Conservation (phyloP, 2,888 invertebrate species). For the Phalangium opilio region DNA sequence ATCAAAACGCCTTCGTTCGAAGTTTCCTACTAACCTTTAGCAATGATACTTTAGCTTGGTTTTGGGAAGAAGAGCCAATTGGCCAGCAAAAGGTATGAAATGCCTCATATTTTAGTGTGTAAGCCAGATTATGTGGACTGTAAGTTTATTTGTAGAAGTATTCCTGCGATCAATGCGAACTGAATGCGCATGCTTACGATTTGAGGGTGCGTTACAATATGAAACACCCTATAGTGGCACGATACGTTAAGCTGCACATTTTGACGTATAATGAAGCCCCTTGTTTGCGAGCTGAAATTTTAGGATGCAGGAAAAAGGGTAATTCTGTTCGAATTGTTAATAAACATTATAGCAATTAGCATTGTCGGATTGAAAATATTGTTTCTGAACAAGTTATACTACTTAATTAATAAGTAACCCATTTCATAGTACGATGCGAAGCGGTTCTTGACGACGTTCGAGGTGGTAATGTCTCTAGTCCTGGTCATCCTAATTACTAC, state of each 20-base stretch:
- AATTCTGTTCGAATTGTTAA: too few species aligned
- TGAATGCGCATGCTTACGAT: conserved; percentile 19
- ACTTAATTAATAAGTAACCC: too few species aligned
- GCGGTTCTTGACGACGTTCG: neutral
- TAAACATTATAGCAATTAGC: neutral
- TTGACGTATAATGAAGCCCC: conserved; percentile 19
- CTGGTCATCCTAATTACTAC: conserved; percentile 23
- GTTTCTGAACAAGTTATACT: too few species aligned
- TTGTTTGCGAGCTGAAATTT: conserved; percentile 23
- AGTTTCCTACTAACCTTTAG: conserved; percentile 21
- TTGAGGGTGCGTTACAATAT: conserved; percentile 22
- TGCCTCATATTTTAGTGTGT: too few species aligned
- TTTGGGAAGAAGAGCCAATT: conserved; percentile 23
- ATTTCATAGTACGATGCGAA: conserved; percentile 18
- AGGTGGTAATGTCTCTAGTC: conserved; percentile 5
- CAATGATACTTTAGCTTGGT: conserved; percentile 21
- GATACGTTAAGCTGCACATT: conserved; percentile 21
- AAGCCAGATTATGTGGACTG: too few species aligned
- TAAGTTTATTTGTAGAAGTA: too few species aligned
- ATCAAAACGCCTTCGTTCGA: conserved; percentile 19
- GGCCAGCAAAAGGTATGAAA: conserved; percentile 22
- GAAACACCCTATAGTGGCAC: conserved; percentile 20
- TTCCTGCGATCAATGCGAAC: conserved; percentile 21
- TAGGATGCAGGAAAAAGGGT: conserved; percentile 23
- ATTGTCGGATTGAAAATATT: too few species aligned